These are phyloP conservation scores for Otolemur garnettii DNA, from an alignment of 2,113 vertebrate genomes.

Conservation along the genomic window DNA sequence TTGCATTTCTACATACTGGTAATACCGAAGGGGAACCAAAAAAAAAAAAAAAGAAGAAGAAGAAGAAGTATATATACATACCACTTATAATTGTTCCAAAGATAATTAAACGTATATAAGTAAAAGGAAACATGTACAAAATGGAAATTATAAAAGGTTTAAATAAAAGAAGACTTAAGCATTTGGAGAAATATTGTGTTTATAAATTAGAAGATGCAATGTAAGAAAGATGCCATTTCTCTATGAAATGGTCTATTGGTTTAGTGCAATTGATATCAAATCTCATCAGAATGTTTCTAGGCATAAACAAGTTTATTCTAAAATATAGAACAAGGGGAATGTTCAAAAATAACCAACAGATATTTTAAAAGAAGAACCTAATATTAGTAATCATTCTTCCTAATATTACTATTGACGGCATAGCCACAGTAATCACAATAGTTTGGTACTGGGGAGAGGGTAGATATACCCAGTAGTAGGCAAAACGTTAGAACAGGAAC, in stretches of 20 bases:
- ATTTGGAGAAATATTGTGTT: not conserved
- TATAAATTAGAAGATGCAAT: not conserved
- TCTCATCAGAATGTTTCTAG: not conserved
- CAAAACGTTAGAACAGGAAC: not conserved
- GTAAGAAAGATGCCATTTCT: not conserved
- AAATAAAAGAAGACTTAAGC: not conserved
- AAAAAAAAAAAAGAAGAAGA: not conserved
- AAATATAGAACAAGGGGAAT: not conserved
- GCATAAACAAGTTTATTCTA: not conserved
- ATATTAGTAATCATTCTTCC: not conserved
- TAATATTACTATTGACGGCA: not conserved
- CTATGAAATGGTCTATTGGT: not conserved
- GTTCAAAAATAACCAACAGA: not conserved
- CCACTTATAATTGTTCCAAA: not conserved
- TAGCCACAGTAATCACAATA: not conserved
- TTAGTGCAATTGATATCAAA: not conserved
- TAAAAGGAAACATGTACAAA: not conserved
- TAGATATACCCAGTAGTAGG: not conserved
- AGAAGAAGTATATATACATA: too few relatives aligned
- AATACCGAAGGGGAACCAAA: not conserved
- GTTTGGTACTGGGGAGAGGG: fast-evolving
- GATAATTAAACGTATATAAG: not conserved
- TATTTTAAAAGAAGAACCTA: not conserved
- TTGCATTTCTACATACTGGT: not conserved
- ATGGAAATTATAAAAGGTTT: not conserved